Evolutionary conservation across 1,140 invertebrate species (phyloP).

Genomic region (Saccostrea glomerata): DNA sequence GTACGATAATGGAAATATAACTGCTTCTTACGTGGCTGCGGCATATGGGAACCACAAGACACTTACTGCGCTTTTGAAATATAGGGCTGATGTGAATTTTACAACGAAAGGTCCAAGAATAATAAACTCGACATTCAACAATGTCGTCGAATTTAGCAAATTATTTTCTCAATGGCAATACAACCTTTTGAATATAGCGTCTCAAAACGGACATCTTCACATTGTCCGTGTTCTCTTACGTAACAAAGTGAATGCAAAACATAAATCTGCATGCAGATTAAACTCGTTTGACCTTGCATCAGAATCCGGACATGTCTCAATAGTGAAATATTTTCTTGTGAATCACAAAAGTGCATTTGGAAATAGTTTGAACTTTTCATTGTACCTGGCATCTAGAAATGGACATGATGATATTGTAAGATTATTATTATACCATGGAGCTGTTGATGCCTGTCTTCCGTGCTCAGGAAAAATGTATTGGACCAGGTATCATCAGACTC

Average conservation of each 20-base stretch:
- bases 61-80: no score
- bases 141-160: no score
- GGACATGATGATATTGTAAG: background rate
- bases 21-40: constrained; percentile 26
- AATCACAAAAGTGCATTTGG: background rate
- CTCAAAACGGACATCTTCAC: no score
- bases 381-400: background rate
- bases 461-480: background rate
- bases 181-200: no score
- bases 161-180: no score
- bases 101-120: no score
- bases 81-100: no score
- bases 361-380: background rate
- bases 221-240: background rate
- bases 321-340: background rate
- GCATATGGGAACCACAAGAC: background rate
- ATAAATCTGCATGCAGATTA: background rate
- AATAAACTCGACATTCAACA: no score
- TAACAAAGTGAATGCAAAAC: background rate
- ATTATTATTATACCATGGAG: background rate
- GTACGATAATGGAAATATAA: constrained; percentile 1
- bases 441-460: background rate
- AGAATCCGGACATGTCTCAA: background rate
- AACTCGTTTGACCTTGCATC: constrained; percentile 22
- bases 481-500: background rate